Conservation (phyloP, 2,888 invertebrate species). For the Periphyllus acericola region DNA sequence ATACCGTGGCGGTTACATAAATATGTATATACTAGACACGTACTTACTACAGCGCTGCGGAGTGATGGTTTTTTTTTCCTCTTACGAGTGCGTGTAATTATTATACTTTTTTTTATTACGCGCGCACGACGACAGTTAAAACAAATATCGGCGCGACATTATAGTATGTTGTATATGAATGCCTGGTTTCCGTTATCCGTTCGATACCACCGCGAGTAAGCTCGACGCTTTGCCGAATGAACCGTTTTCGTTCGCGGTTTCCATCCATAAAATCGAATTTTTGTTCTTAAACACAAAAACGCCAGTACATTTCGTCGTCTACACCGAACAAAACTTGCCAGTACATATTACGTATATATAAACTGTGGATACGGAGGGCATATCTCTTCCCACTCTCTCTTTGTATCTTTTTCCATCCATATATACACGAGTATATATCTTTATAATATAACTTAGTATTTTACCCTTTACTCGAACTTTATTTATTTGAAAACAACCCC, state of each 20-base stretch:
- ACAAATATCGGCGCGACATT: neutral
- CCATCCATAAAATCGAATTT: slow-evolving; percentile 39
- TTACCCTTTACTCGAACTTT: slow-evolving; percentile 53
- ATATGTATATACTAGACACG: slow-evolving; percentile 2
- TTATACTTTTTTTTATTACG: neutral
- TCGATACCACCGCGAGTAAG: too few relatives aligned
- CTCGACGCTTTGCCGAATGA: too few relatives aligned
- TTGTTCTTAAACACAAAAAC: slow-evolving; percentile 18
- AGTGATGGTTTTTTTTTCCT: neutral
- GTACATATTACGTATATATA: neutral
- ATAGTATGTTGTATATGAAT: neutral
- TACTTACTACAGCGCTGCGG: neutral
- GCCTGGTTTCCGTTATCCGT: too few relatives aligned
- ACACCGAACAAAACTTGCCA: slow-evolving; percentile 34
- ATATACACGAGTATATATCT: neutral
- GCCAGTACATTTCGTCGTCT: neutral
- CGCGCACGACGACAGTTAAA: neutral
- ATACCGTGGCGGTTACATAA: neutral
- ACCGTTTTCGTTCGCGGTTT: neutral
- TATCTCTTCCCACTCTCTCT: neutral
- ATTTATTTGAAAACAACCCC: slow-evolving; percentile 44
- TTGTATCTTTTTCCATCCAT: neutral
- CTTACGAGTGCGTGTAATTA: neutral
- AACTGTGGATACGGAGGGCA: neutral
- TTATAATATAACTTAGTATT: slow-evolving; percentile 11